Base-by-base conservation (phyloP, 2,888 invertebrate genomes). In the Nephrotoma guestfalica region DNA sequence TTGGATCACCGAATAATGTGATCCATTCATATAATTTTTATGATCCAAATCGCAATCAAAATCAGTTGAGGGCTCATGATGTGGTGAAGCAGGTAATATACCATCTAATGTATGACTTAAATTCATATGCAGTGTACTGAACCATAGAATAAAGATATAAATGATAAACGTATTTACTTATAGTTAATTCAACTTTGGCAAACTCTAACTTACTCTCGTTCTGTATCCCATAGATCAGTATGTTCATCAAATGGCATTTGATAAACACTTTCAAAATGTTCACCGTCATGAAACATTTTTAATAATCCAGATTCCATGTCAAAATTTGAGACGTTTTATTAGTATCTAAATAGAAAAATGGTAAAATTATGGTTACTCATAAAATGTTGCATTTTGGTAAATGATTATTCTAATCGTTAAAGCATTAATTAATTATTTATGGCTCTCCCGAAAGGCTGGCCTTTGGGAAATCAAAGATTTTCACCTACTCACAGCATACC, bases 221-320 rank as follows among this genome's bases (percentile, higher is more conserved):
- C 88, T 87, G 88, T 89, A n/a, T 90, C 88, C 91, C 91, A 91
- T 87, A 90, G 90, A 86, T 88, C 90, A 0, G 90, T 88, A 42
- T 90, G 90, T 9, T 89, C 87, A 86, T 89, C 90, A 88, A 89
- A 91, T 88, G 89, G 90, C 1, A 88, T 87, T 88, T 89, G 91
- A 88, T 89, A 90, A 4, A 71, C 71, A 41, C 90, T 90, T 88
- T 91, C 91, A 87, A 90, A 91, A 87, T 90, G 90, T 87, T 91
- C 91, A 89, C 91, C 91, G 89, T 91, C 91, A 87, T 91, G 90
- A 87, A 90, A 90, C 86, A 90, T 89, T 88, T 91, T 91, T 84
- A 91, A 89, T 89, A 91, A 89, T 86, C 90, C 89, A 86, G 91
- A 91, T 89, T 91, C 91, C 91, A 91, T 91, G 87, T 87, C 88